Percentiles rank a stretch among this genome's conserved stretches.
These are phyloP conservation scores for Manis pentadactyla DNA, from an alignment of 2,797 vertebrate genomes.

Conservation along the genomic window DNA sequence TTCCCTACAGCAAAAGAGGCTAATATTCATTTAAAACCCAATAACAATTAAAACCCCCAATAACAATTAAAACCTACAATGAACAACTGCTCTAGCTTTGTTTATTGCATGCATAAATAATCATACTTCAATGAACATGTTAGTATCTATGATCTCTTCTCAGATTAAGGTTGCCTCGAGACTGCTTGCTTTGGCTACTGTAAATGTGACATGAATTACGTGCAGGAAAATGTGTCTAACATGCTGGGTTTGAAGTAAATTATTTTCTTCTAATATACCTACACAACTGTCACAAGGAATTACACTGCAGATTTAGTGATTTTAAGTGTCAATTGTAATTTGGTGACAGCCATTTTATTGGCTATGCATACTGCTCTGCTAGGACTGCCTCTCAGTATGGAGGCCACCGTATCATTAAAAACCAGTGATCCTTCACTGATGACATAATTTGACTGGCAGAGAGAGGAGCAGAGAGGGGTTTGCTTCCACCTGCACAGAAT, in stretches of 20 bases:
- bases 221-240: constrained; percentile 88
- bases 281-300: constrained; percentile 96
- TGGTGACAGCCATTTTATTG: constrained; percentile 97
- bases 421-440: constrained; percentile 96
- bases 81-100: constrained; percentile 87
- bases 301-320: constrained; percentile 93
- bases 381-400: constrained; percentile 90
- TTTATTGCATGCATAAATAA: constrained; percentile 88
- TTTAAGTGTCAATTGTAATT: constrained; percentile 94
- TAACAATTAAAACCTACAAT: constrained; percentile 88
- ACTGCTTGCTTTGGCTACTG: constrained; percentile 89
- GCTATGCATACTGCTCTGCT: constrained; percentile 91
- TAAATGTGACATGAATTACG: constrained; percentile 89
- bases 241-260: constrained; percentile 91
- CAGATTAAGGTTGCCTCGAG: constrained; percentile 87
- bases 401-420: constrained; percentile 92
- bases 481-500: constrained; percentile 90
- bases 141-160: constrained; percentile 86
- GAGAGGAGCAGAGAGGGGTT: constrained; percentile 88
- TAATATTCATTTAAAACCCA: constrained; percentile 88
- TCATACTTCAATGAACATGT: constrained; percentile 87
- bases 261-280: constrained; percentile 95
- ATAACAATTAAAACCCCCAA: constrained; percentile 87
- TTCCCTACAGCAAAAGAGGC: constrained; percentile 84
- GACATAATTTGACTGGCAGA: constrained; percentile 94